These are phyloP conservation scores for Drosophila infuscata DNA, from an alignment of 2,888 invertebrate genomes.

Conservation along the genomic window DNA sequence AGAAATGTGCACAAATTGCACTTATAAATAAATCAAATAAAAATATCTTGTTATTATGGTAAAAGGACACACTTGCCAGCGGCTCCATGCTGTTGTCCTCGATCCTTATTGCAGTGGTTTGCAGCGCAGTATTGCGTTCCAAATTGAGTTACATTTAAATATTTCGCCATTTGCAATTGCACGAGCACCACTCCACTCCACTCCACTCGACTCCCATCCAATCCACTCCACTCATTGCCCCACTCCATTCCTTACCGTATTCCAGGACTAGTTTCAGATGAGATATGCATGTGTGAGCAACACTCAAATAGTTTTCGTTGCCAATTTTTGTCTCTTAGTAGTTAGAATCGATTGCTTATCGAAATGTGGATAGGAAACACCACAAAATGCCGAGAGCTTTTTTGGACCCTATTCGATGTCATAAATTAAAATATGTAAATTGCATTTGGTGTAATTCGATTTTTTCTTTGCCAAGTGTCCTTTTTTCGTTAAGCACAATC, in stretches of 20 bases:
- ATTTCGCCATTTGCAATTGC: constrained; percentile 64
- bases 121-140: constrained; percentile 62
- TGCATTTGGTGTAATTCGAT: neutral
- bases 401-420: neutral
- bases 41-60: constrained; percentile 68
- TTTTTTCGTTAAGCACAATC: neutral
- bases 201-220: neutral
- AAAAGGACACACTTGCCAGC: constrained; percentile 41
- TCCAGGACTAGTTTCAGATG: constrained; percentile 18
- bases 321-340: constrained; percentile 37
- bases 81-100: constrained; percentile 23
- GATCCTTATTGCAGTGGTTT: constrained; percentile 49
- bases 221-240: neutral
- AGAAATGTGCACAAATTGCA: constrained; percentile 80
- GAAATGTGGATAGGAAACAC: neutral
- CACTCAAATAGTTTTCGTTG: constrained; percentile 35
- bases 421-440: constrained; percentile 7
- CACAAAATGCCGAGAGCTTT: neutral
- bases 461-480: neutral
- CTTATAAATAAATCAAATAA: constrained; percentile 80
- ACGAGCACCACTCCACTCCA: constrained; percentile 12
- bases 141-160: constrained; percentile 78
- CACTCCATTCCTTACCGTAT: neutral
- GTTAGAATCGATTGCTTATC: constrained; percentile 33
- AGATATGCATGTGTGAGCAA: constrained; percentile 41